A percentile compares a stretch with the other conserved stretches of the same genome.
Conservation (phyloP, 2,888 invertebrate genomes). For the Polydrusus tereticollis region DNA sequence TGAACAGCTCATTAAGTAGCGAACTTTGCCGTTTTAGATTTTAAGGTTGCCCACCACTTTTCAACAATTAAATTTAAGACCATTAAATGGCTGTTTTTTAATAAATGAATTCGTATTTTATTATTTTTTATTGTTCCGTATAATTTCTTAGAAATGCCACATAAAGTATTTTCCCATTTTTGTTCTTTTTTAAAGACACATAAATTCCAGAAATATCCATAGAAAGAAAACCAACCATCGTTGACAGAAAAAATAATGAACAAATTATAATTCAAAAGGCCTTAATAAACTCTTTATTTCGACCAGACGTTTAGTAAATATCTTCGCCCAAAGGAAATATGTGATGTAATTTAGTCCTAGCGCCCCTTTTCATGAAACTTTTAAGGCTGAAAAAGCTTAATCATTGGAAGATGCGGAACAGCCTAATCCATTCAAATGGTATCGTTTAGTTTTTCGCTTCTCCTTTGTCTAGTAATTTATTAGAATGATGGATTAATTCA, state of each 20-base stretch:
- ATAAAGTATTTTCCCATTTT: too few relatives aligned
- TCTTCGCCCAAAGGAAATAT: neutral
- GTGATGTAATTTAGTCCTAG: neutral
- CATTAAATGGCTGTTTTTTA: too few relatives aligned
- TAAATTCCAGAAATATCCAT: too few relatives aligned
- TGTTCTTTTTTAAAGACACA: too few relatives aligned
- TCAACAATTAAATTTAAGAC: too few relatives aligned
- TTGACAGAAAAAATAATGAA: neutral
- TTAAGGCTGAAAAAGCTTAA: neutral
- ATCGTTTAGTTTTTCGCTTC: neutral
- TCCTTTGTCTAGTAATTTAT: neutral
- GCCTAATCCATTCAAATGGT: constrained; percentile 4
- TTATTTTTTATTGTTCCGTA: too few relatives aligned
- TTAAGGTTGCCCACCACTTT: too few relatives aligned
- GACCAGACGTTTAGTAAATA: neutral
- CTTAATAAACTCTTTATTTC: neutral
- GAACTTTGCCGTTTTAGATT: too few relatives aligned
- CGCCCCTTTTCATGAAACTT: neutral
- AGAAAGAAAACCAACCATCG: too few relatives aligned
- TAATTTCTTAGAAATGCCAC: too few relatives aligned
- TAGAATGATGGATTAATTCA: neutral
- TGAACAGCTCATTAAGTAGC: too few relatives aligned
- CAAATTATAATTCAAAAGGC: neutral
- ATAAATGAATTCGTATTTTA: too few relatives aligned
- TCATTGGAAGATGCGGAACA: constrained; percentile 7